Evolutionary conservation across 2,888 invertebrate species (phyloP), one percentile per base, ranked within the genome.

Genomic region (Drosophila bunnanda): DNA sequence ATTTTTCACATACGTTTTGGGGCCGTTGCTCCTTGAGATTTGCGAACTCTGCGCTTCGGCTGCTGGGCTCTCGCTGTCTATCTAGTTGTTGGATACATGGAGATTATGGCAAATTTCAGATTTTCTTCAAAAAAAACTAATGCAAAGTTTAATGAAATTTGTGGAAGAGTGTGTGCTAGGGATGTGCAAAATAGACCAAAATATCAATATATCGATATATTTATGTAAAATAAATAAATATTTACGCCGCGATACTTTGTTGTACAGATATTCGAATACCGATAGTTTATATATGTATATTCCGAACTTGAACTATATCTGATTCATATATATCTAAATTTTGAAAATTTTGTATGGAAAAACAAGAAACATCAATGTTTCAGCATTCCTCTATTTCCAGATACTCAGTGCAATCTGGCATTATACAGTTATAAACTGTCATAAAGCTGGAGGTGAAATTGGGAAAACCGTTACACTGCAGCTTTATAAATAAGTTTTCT

Each of bases 1-100:
- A 73, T 76, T 80, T 86, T 85, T 69, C 85, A 82, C 88, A 69
- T 82, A 88, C 82, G 73, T 82, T 80, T 70, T 54, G 61, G 48
- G 48, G 65, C 77, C 65, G 85, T 68, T 78, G 68, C 50, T 68
- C 60, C 50, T 74, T 57, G 70, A 67, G 68, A 44, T 36, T 50
- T 25, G 36, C 22, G 12, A 28, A 65, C 39, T 32, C 32, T 69
- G 36, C 30, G 10, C 55, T 13, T 30, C 22, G 32, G 30, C 66
- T 22, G 54, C 15, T 68, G 17, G 17, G 25, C 44, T 69, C 43
- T 44, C 32, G 10, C n/a, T 69, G 32, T 36, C 34, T 71, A 50
- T 50, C 30, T 58, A 58, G 28, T 66, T 34, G 17, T 28, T 17
- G 39, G 39, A 48, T 38, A 54, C 66, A 39, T 38, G 64, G 62